A percentile compares a stretch with the other conserved stretches of the same genome.
Evolutionary conservation across 2,113 vertebrate species (phyloP).

Genomic region (Tupaia tana): DNA sequence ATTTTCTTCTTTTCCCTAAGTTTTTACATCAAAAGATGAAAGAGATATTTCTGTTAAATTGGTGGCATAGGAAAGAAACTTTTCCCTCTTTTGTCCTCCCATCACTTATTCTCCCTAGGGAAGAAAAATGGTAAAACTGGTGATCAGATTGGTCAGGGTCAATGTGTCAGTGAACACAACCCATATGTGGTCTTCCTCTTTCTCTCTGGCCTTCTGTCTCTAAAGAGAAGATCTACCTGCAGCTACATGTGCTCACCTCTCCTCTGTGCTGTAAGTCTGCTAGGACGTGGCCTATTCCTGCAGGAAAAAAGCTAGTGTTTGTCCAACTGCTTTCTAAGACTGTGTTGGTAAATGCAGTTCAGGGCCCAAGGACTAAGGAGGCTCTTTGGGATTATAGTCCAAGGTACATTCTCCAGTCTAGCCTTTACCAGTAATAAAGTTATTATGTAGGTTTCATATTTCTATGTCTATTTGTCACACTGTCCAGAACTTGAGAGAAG

Average conservation of each 20-base stretch:
- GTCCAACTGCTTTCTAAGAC: neutral
- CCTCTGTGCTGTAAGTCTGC: neutral
- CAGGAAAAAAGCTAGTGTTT: neutral
- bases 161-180: neutral
- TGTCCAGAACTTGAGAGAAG: neutral
- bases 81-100: neutral
- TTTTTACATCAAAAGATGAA: slow-evolving; percentile 16
- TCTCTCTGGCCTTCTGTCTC: neutral
- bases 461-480: neutral
- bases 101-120: neutral
- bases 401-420: neutral
- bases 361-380: neutral
- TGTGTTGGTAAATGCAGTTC: neutral
- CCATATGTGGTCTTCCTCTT: rapidly evolving
- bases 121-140: neutral
- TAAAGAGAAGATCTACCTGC: neutral
- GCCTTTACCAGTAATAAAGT: neutral
- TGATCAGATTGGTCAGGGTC: neutral
- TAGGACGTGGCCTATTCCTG: neutral
- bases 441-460: neutral
- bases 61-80: neutral
- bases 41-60: neutral
- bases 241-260: neutral
- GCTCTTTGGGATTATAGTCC: neutral
- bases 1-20: neutral